Conservation (phyloP, 1,140 invertebrate species). For the Aphelinus atriplicis region DNA sequence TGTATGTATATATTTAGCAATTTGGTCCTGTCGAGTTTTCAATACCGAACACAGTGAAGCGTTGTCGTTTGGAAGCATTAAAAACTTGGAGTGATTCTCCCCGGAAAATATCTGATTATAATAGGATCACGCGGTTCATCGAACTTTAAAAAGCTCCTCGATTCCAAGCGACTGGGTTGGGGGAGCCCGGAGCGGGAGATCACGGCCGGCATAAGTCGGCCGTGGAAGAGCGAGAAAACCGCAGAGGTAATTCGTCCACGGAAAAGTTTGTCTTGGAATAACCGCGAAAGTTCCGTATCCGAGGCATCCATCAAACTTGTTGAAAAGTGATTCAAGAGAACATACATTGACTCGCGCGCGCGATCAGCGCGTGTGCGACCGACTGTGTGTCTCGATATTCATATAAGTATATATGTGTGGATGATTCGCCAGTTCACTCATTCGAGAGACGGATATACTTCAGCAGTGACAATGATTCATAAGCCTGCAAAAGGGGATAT, state of each 20-base stretch:
- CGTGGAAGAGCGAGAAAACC: conserved; percentile 6
- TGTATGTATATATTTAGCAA: too few relatives aligned
- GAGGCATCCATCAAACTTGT: conserved; percentile 47
- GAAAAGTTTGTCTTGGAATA: conserved; percentile 29
- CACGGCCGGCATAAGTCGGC: conserved; percentile 11
- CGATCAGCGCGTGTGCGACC: too few relatives aligned
- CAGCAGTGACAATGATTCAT: conserved; percentile 12
- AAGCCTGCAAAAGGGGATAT: neutral
- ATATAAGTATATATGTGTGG: too few relatives aligned
- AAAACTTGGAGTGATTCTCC: conserved; percentile 15
- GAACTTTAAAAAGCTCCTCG: conserved; percentile 53
- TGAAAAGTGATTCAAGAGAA: conserved; percentile 37
- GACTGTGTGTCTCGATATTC: too few relatives aligned
- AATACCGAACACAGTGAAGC: too few relatives aligned
- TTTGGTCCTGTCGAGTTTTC: too few relatives aligned
- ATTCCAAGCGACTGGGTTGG: conserved; percentile 22
- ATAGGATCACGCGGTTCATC: conserved; percentile 54
- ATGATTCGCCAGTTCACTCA: too few relatives aligned
- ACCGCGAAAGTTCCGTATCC: conserved; percentile 20
- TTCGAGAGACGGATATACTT: too few relatives aligned
- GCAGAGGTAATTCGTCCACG: conserved; percentile 23
- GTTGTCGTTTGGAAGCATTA: neutral
- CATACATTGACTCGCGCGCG: conserved; percentile 1
- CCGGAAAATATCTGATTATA: conserved; percentile 53
- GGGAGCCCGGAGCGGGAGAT: neutral